phyloP scores from a whole-genome alignment of 1,140 invertebrate species.

The Plodia interpunctella region DNA sequence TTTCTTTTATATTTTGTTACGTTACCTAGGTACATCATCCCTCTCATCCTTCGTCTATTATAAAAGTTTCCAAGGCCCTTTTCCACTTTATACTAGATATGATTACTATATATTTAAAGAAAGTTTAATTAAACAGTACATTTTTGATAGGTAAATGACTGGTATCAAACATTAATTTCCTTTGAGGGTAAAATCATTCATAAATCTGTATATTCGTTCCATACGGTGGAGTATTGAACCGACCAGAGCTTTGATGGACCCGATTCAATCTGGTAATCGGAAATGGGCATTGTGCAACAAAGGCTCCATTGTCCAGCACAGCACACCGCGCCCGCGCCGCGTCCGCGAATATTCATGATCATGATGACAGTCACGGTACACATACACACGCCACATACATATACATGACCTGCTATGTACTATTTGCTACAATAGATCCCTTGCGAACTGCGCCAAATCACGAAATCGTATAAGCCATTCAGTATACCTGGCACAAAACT shows the following conservation, averaged over 20 bases:
- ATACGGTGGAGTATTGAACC: slow-evolving; percentile 45
- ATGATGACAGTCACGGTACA: slow-evolving; percentile 14
- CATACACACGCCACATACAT: neutral
- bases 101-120: too few species aligned
- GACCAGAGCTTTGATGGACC: slow-evolving; percentile 54
- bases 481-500: too few species aligned
- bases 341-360: slow-evolving; percentile 49
- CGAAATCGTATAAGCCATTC: neutral
- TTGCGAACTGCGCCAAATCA: neutral
- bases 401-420: neutral
- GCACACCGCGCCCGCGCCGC: slow-evolving; percentile 28
- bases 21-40: too few species aligned
- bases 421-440: neutral
- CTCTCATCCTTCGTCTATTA: too few species aligned
- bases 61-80: too few species aligned
- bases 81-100: too few species aligned
- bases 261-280: slow-evolving; percentile 74
- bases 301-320: slow-evolving; percentile 55
- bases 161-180: neutral
- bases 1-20: neutral
- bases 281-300: slow-evolving; percentile 73
- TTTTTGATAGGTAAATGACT: too few species aligned
- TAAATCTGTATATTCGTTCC: slow-evolving; percentile 28
- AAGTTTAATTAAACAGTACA: too few species aligned
- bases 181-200: slow-evolving; percentile 17